These are phyloP conservation scores for Calcarius lapponicus DNA, from an alignment of 2,797 vertebrate species.

Conservation along the genomic window DNA sequence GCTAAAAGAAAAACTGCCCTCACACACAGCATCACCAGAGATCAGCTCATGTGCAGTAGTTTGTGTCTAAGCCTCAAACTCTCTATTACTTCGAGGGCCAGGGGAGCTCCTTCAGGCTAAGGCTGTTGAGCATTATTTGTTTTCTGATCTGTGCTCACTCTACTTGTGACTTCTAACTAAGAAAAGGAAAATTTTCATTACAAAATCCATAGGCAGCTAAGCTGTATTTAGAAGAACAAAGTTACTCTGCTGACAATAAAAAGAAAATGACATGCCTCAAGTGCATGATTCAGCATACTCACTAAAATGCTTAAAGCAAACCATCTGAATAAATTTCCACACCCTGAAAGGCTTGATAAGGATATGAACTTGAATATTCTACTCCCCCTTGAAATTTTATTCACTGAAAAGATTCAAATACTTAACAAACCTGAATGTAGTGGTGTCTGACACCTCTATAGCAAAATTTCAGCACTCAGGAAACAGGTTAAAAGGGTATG, in stretches of 20 bases:
- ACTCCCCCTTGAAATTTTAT: not conserved
- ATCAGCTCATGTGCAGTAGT: not conserved
- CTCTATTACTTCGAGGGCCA: not conserved
- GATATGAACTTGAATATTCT: not conserved
- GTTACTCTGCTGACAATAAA: not conserved
- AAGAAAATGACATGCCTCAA: not conserved
- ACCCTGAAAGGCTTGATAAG: not conserved
- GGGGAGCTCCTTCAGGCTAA: not conserved
- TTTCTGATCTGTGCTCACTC: not conserved
- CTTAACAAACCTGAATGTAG: not conserved
- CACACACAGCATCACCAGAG: not conserved
- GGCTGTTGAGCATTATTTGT: not conserved
- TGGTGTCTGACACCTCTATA: not conserved
- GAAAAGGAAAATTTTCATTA: not conserved
- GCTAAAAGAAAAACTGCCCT: not conserved
- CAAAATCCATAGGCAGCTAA: not conserved
- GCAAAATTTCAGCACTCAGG: not conserved
- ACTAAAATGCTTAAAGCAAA: not conserved
- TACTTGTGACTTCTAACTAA: not conserved
- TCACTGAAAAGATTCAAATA: not conserved
- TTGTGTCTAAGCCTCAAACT: not conserved
- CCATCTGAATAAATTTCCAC: not conserved
- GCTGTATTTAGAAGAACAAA: not conserved
- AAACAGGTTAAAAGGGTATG: not conserved
- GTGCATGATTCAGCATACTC: not conserved